phyloP scores from a whole-genome alignment of 2,888 invertebrate species.

The Diarsia mendica region DNA sequence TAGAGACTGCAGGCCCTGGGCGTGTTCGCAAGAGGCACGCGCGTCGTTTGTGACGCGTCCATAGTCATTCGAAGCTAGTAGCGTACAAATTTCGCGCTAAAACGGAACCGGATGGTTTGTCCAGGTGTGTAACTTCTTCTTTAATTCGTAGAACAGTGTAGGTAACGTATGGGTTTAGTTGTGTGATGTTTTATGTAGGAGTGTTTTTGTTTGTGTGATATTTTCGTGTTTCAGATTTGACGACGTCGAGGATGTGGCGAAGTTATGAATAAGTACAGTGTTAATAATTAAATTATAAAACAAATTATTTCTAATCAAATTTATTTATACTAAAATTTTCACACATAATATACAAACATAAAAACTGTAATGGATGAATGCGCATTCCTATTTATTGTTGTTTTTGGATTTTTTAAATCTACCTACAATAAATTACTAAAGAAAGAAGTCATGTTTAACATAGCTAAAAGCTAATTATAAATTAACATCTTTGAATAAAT shows the following conservation, averaged over 20 bases:
- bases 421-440: slow-evolving; percentile 71
- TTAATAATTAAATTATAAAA: slow-evolving; percentile 4
- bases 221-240: neutral
- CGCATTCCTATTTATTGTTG: slow-evolving; percentile 16
- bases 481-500: slow-evolving; percentile 26
- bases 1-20: neutral
- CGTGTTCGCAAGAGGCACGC: neutral
- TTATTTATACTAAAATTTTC: slow-evolving; percentile 59
- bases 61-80: neutral
- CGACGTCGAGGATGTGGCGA: neutral
- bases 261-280: neutral
- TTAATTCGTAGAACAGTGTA: no score
- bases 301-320: slow-evolving; percentile 30
- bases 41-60: neutral
- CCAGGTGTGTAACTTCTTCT: no score
- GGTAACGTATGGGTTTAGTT: neutral
- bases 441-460: slow-evolving; percentile 21
- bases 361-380: slow-evolving; percentile 26
- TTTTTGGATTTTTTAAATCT: slow-evolving; percentile 39
- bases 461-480: slow-evolving; percentile 34
- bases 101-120: no score
- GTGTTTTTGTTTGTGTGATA: neutral
- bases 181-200: neutral
- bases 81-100: neutral
- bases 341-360: slow-evolving; percentile 63